Base-by-base conservation (phyloP, 2,797 vertebrate genomes). In the Chromobotia macracanthus region DNA sequence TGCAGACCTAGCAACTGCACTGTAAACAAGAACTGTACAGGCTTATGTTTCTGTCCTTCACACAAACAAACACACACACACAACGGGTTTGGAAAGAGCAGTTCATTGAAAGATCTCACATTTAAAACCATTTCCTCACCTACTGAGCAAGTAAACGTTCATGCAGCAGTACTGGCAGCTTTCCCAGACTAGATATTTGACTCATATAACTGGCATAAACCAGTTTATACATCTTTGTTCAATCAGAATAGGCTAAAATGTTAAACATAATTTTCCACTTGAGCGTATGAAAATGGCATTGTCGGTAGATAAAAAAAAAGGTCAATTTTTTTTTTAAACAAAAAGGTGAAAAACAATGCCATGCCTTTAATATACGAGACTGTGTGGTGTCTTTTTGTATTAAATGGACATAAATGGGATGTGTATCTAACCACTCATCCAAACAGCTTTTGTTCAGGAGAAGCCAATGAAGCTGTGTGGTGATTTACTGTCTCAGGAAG, bases 41-140 rank as follows among this genome's bases (percentile, higher is more conserved):
- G 31, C 35, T 10, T 60, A 5, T 6, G 5, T 60, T 15, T 60
- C 12, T 25, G n/a, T 25, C 61, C 1, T 23, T 16, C 51, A n/a
- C 48, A 72, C 46, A 28, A 12, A 72, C 55, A 73, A 19, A 61
- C 53, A 15, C 41, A 15, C 28, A 28, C 28, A 23, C 19, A 56
- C 55, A 65, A 38, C 25, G 46, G 19, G 15, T 65, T 64, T 2
- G 11, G 19, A 75, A 75, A 53, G 8, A 65, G 48, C 9, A 12
- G 18, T 11, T 75, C n/a, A 65, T 65, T 75, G n/a, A 75, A 4
- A 75, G 13, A 65, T 65, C 41, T 55, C 13, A 38, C 46, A 75
- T 55, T 41, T 63, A 65, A 55, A 35, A 28, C 9, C 1, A 53
- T 25, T 41, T 23, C 25, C 19, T 21, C 13, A 28, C 48, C 9